Base-by-base conservation (phyloP, 2,113 vertebrate species). In the Carassius auratus region DNA sequence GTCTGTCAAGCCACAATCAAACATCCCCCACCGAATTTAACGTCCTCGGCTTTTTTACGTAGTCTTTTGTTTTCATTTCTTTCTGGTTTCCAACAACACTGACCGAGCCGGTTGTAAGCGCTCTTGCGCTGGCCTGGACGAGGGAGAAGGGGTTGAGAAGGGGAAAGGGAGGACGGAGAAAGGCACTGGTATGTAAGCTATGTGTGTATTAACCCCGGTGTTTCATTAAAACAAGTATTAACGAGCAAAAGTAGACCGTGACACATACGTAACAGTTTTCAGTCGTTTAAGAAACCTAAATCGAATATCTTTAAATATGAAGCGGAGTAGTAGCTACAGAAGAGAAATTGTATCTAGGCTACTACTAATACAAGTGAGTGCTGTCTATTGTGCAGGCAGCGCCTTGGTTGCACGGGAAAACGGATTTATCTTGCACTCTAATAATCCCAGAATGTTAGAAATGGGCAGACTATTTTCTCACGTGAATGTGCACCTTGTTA, bases 51-150 rank as follows among this genome's bases (percentile, higher is more conserved):
- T 61, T 42, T n/a, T 64, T 68, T 68, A 21, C 36, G 12, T 42
- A 15, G 57, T 45, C n/a, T 68, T 82, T 30, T 69, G 42, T 50
- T 45, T 68, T 48, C 61, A n/a, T 55, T 77, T 62, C 12, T 81
- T 66, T 66, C 23, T 52, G 42, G 23, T 69, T 68, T 81, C 42
- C 48, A 69, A 74, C 52, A 64, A 21, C 73, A 23, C 23, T 76
- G 17, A 26, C 69, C 85, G 23, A 38, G n/a, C 68, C 64, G 85
- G 66, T 59, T 61, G 52, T 74, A 81, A 81, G 66, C 42, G 13
- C 42, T 42, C 50, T 48, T 33, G 19, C 59, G 62, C 26, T 77
- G 86, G 81, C 81, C 81, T 84, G 81, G 62, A 77, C 68, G 57
- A 84, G 64, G 38, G 50, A 77, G 69, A 45, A 84, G 64, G 26